These are phyloP conservation scores for Odontocolon sp. DNA, from an alignment of 2,888 invertebrate genomes.

Conservation along the genomic window DNA sequence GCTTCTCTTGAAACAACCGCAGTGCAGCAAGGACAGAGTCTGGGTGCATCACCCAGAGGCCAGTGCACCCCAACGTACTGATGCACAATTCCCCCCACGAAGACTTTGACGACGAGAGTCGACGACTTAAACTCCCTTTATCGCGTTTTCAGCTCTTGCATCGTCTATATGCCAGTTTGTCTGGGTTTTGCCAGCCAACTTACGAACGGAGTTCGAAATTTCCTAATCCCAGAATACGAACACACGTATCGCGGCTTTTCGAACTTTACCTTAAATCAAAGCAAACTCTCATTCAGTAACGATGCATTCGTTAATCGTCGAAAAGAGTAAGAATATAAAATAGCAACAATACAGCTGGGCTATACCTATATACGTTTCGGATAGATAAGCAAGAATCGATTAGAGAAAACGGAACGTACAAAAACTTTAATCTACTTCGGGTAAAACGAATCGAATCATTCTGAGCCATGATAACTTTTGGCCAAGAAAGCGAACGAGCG, in stretches of 20 bases:
- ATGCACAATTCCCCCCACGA: conserved; percentile 31
- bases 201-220: neutral
- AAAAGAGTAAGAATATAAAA: too few species aligned
- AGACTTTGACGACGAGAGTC: too few species aligned
- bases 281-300: neutral
- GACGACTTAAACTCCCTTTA: conserved; percentile 21
- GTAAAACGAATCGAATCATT: neutral
- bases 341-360: too few species aligned
- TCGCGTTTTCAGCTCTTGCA: neutral
- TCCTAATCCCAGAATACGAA: neutral
- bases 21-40: conserved; percentile 9
- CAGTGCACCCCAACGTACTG: conserved; percentile 51
- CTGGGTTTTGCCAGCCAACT: neutral
- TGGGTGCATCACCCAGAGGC: conserved; percentile 48
- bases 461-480: neutral
- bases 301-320: too few species aligned
- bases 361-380: too few species aligned
- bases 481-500: too few species aligned
- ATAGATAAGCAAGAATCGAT: neutral
- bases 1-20: conserved; percentile 3
- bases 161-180: neutral
- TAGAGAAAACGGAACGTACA: neutral
- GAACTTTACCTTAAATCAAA: neutral
- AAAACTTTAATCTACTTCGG: neutral
- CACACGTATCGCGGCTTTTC: neutral